Conservation (phyloP, 2,888 invertebrate species). For the Caenorhabditis macrosperma region DNA sequence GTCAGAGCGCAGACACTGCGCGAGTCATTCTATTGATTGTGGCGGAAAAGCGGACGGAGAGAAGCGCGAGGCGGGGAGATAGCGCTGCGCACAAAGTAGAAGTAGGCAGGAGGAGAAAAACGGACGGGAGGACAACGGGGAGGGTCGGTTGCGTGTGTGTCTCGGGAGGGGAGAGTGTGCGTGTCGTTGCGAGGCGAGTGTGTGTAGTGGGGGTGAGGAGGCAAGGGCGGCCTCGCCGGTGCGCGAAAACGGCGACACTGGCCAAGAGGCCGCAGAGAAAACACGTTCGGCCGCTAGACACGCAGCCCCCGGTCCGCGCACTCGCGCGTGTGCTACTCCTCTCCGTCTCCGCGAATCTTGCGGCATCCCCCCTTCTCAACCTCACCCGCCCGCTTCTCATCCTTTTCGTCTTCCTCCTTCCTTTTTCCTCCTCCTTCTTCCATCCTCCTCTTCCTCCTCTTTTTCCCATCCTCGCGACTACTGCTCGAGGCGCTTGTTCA, state of each 20-base stretch:
- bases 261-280: slow-evolving; percentile 45
- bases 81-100: slow-evolving; percentile 6
- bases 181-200: neutral
- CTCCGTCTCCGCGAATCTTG: slow-evolving; percentile 26
- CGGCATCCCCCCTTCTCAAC: slow-evolving; percentile 30
- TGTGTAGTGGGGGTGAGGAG: slow-evolving; percentile 37
- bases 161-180: neutral
- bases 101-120: neutral
- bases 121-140: slow-evolving; percentile 11
- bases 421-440: slow-evolving; percentile 5
- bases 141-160: slow-evolving; percentile 42
- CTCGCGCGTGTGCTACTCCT: slow-evolving; percentile 46
- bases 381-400: slow-evolving; percentile 21
- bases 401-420: slow-evolving; percentile 19
- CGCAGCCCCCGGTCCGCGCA: slow-evolving; percentile 47
- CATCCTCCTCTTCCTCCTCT: slow-evolving; percentile 26
- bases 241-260: slow-evolving; percentile 53
- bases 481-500: slow-evolving; percentile 7
- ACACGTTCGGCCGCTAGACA: slow-evolving; percentile 56
- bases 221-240: slow-evolving; percentile 49
- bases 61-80: slow-evolving; percentile 22
- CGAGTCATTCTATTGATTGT: slow-evolving; percentile 56
- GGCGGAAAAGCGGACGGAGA: slow-evolving; percentile 46
- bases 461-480: slow-evolving; percentile 15
- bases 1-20: slow-evolving; percentile 31